Conservation (phyloP, 2,888 invertebrate species). For the Leptodirus hochenwartii region DNA sequence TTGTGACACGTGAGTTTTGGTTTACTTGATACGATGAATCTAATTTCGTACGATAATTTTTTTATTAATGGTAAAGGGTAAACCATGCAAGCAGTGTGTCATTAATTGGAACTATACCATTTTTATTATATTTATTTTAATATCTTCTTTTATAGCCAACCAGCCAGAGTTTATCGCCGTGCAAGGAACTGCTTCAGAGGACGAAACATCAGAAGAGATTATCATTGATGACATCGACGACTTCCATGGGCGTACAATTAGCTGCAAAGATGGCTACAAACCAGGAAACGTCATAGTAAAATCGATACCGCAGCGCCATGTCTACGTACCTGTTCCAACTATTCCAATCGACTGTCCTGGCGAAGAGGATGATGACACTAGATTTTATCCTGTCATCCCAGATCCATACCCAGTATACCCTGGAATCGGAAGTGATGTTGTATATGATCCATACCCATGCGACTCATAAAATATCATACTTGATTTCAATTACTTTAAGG, state of each 20-base stretch:
- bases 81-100: no score
- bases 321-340: conserved; percentile 7
- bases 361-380: no score
- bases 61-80: no score
- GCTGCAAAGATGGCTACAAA: conserved; percentile 11
- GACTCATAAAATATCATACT: no score
- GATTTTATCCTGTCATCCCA: no score
- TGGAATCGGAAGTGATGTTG: no score
- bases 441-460: no score
- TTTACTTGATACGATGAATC: conserved; percentile 2
- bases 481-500: no score
- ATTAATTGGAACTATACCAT: conserved; percentile 1
- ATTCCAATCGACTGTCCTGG: conserved; percentile 9
- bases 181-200: background rate
- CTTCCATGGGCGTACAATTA: background rate
- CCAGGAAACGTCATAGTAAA: conserved; percentile 11
- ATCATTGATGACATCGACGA: background rate
- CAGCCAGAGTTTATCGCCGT: background rate
- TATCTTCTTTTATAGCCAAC: background rate
- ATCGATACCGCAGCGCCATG: conserved; percentile 9
- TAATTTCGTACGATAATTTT: no score
- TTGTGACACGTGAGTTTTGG: conserved; percentile 7
- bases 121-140: background rate
- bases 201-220: background rate
- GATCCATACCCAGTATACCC: no score